Evolutionary conservation across 2,888 invertebrate species (phyloP), one percentile per base, ranked within the genome.

Genomic region (Hydriomena furcata): DNA sequence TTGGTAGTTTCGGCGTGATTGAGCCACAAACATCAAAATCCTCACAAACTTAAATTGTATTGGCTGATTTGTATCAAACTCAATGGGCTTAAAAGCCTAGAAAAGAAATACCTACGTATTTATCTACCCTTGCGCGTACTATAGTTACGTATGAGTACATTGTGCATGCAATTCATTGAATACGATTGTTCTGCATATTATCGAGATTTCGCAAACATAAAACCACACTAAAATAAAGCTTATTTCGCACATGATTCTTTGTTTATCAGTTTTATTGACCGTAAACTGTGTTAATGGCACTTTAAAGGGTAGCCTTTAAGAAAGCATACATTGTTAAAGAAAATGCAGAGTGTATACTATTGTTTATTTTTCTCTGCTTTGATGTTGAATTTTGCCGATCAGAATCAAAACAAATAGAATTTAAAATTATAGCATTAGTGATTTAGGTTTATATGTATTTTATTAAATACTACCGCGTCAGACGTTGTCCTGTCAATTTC

Each of bases 211-310:
- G 8, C 6, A 5, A 13, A 24, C 20, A 49, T 37, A 31, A 36
- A 48, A 45, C 47, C 27, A 46, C 44, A 55, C 52, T 56, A 61
- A 63, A 55, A 55, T 52, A 60, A 57, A 54, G 40, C 62, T 55
- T 61, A 58, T 58, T 55, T 52, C 53, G 60, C 45, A 54, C 62
- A n/a, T 68, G 47, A 58, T 55, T 60, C 63, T 55, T 52, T 42
- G 51, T 66, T 63, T 69, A 67, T 68, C 65, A 63, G 52, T 56
- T 68, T 66, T 65, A 67, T 66, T 54, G 59, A 38, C 52, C 51
- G 61, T 69, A 65, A 67, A 68, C 13, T 35, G 49, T 48, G 38
- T 58, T 61, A 66, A 68, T 63, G 66, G 60, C 25, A 47, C 27
- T 49, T 56, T 59, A 60, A 37, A 25, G 23, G 27, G 40, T 23